Percentiles rank a stretch among this genome's conserved stretches.
Conservation (phyloP, 2,888 invertebrate species). For the Neelides folsomi region DNA sequence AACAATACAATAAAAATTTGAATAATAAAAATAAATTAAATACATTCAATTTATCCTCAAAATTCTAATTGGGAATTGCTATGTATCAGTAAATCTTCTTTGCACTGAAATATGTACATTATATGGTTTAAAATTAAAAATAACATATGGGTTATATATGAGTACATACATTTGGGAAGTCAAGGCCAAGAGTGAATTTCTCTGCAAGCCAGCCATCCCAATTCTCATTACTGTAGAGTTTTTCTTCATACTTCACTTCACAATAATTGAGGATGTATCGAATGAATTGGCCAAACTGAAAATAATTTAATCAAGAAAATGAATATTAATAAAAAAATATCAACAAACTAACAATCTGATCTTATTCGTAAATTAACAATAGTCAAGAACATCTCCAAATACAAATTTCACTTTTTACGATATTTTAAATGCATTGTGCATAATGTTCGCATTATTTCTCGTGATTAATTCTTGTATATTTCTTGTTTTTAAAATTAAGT, state of each 20-base stretch:
- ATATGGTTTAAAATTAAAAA: not conserved
- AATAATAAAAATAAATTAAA: not conserved
- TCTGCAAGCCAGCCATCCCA: slow-evolving; percentile 12
- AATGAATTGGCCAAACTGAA: slow-evolving; percentile 3
- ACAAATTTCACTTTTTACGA: too few species aligned
- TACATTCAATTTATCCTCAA: not conserved
- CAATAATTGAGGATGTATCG: slow-evolving; percentile 4
- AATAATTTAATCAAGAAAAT: not conserved
- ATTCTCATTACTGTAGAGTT: not conserved
- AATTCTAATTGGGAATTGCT: too few species aligned
- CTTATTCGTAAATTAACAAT: not conserved
- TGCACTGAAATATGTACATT: too few species aligned
- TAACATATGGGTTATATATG: not conserved
- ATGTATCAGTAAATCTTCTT: too few species aligned
- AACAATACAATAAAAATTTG: too few species aligned
- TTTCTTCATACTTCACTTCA: slow-evolving; percentile 5
- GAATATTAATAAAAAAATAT: too few species aligned
- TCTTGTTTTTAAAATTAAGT: too few species aligned
- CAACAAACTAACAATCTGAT: too few species aligned
- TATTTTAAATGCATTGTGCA: too few species aligned
- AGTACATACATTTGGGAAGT: slow-evolving; percentile 13
- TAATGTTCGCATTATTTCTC: too few species aligned
- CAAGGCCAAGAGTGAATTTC: slow-evolving; percentile 9
- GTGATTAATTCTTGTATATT: too few species aligned
- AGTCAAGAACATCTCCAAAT: too few species aligned